Base-by-base conservation (phyloP, 1,140 invertebrate genomes). In the Leucophenga varia region DNA sequence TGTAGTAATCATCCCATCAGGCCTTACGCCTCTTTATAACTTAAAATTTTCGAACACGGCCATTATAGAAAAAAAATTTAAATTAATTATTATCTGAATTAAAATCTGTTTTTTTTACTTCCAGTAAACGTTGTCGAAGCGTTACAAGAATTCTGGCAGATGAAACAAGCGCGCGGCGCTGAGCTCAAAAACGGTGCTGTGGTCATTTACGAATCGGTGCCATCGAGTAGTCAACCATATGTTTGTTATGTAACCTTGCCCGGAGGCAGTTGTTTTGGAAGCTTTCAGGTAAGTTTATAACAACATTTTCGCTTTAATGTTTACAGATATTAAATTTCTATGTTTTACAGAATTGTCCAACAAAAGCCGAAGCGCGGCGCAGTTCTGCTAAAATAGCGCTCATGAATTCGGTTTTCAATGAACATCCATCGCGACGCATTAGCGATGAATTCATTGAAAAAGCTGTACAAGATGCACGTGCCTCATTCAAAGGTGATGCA, bases 331-430 rank as follows among this genome's bases (percentile, higher is more conserved):
- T 28, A 1, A 2, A 8, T 40, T 48, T 40, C 22, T 38, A 14
- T 20, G 16, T 51, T 14, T 46, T 25, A 28, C 81, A 93, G 84
- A 95, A 95, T 75, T 95, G 93, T 72, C 89, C 91, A 10, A 96
- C 93, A 20, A 96, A 96, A 76, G 93, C 93, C 2, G 93, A 96
- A 75, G 94, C 93, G 1, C 79, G 93, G 30, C 82, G 93, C 55
- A 95, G 92, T 61, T 93, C 93, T 2, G 93, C 93, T 1, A 95
- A 96, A 80, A 95, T 97, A 45, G 93, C 93, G 4, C 80, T 97
- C 7, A 96, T 96, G 92, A 97, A 96, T 77, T 95, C 92, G 4
- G 92, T 97, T 2, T 96, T 96, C 74, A 97, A 96, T 72, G 94
- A 97, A 61, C 93, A 96, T 78, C 93, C 93, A 9, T 93, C 91